Conservation (phyloP, 2,113 vertebrate species). For the Limnothrissa miodon region DNA sequence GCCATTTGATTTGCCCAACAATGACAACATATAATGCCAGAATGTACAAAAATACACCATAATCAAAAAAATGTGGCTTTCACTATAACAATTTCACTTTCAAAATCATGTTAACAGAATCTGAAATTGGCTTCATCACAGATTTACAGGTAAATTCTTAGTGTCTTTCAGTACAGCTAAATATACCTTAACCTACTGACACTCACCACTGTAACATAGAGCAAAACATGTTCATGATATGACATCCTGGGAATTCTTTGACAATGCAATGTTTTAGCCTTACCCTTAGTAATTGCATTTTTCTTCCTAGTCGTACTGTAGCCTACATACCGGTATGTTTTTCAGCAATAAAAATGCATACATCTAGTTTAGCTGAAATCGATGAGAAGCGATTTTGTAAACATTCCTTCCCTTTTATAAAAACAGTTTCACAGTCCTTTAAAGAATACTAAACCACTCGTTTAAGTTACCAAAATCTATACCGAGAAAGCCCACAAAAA, state of each 20-base stretch:
- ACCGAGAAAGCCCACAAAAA: too few species aligned
- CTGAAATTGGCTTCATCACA: neutral
- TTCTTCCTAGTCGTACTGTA: too few species aligned
- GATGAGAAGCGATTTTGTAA: neutral
- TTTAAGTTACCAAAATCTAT: neutral
- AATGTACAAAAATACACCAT: neutral
- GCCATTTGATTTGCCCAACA: too few species aligned
- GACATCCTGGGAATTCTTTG: neutral
- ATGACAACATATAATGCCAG: too few species aligned
- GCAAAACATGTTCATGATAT: too few species aligned
- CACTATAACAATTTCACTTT: too few species aligned
- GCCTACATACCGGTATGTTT: too few species aligned
- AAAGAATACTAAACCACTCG: neutral
- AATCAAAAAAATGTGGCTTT: too few species aligned
- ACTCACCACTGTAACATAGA: too few species aligned
- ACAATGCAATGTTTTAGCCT: neutral
- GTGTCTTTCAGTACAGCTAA: neutral
- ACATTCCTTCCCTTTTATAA: neutral
- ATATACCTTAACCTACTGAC: too few species aligned
- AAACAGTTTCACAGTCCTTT: neutral
- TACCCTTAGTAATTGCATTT: neutral
- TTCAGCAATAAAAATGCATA: too few species aligned
- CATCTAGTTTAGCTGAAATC: neutral
- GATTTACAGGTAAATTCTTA: neutral
- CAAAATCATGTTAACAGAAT: too few species aligned